These are phyloP conservation scores for Dipodomys ordii DNA, from an alignment of 2,113 vertebrate genomes.

Conservation along the genomic window DNA sequence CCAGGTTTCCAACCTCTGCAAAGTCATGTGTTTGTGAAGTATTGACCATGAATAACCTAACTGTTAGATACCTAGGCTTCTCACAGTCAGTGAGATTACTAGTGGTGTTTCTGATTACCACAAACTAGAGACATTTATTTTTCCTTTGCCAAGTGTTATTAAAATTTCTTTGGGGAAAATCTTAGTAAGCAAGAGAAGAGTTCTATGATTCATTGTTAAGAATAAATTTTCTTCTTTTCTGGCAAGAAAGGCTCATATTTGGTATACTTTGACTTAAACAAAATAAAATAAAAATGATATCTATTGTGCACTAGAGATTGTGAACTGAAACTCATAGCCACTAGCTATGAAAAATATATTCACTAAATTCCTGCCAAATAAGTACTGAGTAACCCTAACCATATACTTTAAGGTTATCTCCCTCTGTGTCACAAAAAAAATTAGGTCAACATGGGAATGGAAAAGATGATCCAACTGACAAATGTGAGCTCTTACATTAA, in stretches of 20 bases:
- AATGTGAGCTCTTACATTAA: slow-evolving; percentile 11
- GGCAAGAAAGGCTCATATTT: neutral
- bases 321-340: neutral
- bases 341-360: neutral
- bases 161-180: neutral
- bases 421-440: slow-evolving; percentile 2
- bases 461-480: neutral
- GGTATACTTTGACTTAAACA: slow-evolving; percentile 31
- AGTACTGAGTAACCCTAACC: neutral
- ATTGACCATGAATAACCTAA: neutral
- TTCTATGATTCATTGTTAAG: neutral
- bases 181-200: too few relatives aligned
- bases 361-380: neutral
- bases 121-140: neutral
- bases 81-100: neutral
- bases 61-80: neutral
- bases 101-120: neutral
- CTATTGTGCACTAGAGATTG: neutral
- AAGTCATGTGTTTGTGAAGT: neutral
- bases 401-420: neutral
- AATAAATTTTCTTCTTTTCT: neutral
- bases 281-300: slow-evolving; percentile 14
- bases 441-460: neutral
- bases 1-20: neutral
- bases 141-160: neutral